Evolutionary conservation across 1,140 invertebrate species (phyloP).

Genomic region (Saccostrea glomerata): DNA sequence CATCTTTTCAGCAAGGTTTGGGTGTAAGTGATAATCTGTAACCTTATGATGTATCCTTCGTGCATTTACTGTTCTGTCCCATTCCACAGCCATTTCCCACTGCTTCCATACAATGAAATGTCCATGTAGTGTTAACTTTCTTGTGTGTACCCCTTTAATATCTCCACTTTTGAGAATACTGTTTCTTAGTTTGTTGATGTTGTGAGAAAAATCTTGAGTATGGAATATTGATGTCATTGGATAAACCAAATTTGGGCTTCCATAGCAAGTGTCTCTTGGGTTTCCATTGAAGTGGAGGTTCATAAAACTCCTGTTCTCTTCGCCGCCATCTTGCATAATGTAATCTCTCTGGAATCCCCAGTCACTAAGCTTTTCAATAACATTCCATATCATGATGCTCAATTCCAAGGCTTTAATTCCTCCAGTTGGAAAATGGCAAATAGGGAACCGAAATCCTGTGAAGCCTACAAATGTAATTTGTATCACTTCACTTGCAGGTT

Average conservation of each 20-base stretch:
- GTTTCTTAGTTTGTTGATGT: constrained; percentile 49
- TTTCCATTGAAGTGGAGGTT: constrained; percentile 50
- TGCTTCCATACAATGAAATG: constrained; percentile 53
- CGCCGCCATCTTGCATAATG: constrained; percentile 52
- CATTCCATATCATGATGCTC: constrained; percentile 50
- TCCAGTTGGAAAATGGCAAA: constrained; percentile 50
- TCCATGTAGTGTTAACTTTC: not conserved
- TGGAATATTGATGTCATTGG: constrained; percentile 25
- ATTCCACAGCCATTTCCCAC: constrained; percentile 50
- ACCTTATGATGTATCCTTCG: constrained; percentile 55
- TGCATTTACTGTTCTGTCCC: constrained; percentile 47
- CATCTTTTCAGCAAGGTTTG: constrained; percentile 52
- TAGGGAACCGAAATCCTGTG: constrained; percentile 51
- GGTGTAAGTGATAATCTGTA: constrained; percentile 50
- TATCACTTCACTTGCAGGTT: constrained; percentile 52
- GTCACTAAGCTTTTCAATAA: constrained; percentile 35
- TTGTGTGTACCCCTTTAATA: constrained; percentile 31
- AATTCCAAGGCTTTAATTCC: constrained; percentile 48
- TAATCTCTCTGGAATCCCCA: constrained; percentile 48
- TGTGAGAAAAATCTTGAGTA: constrained; percentile 49
- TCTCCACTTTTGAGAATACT: constrained; percentile 40
- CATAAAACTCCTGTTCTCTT: constrained; percentile 51
- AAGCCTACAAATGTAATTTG: constrained; percentile 53
- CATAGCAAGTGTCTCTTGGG: not conserved
- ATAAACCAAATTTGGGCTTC: not conserved